These are phyloP conservation scores for Doris montereyensis DNA, from an alignment of 2,888 invertebrate species.

Conservation along the genomic window DNA sequence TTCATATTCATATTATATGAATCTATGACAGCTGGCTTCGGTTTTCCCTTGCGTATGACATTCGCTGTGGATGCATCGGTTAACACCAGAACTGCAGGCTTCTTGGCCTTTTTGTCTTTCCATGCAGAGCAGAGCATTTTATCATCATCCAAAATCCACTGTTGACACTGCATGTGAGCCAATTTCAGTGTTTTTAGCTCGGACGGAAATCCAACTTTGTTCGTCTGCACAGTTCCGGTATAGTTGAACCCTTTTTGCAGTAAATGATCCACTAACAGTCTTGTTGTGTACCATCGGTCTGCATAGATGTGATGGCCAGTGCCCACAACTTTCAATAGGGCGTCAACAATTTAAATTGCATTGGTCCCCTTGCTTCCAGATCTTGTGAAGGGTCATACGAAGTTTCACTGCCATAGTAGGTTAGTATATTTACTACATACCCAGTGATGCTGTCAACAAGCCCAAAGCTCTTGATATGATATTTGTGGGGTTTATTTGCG, in stretches of 20 bases:
- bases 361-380: too few species aligned
- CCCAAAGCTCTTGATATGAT: too few species aligned
- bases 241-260: background rate
- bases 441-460: too few species aligned
- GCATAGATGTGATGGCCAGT: slow-evolving; percentile 1
- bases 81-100: background rate
- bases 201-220: background rate
- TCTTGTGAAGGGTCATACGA: too few species aligned
- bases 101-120: slow-evolving; percentile 3
- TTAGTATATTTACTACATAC: too few species aligned
- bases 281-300: slow-evolving; percentile 1
- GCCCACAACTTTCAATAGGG: background rate
- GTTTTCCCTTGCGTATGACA: background rate
- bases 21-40: slow-evolving; percentile 4
- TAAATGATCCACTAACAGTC: background rate
- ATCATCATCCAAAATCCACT: background rate
- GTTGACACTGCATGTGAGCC: background rate
- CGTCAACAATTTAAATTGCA: background rate
- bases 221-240: background rate
- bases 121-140: slow-evolving; percentile 2
- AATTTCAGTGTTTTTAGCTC: background rate
- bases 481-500: too few species aligned
- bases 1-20: background rate
- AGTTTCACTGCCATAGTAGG: too few species aligned
- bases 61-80: background rate